Evolutionary conservation across 2,797 vertebrate genomes (phyloP), one percentile per base, ranked within the genome.

Genomic region (Nannoperca australis): DNA sequence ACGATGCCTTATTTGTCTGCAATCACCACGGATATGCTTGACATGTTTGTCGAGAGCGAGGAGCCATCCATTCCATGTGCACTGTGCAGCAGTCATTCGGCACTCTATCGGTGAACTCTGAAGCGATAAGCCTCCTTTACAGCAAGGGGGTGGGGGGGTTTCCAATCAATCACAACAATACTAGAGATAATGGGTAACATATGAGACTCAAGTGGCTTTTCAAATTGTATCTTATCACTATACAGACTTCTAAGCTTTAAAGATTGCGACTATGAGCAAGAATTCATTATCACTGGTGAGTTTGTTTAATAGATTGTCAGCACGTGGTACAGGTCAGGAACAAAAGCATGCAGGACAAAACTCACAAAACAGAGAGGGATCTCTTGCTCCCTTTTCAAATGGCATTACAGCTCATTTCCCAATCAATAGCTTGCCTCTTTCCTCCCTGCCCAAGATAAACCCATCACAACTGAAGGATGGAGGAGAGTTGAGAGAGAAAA

Each of bases 391-490:
- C 72, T 85, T 84, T 93, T 91, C 76, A 89, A 90, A 92, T 87
- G 73, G 83, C 90, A 94, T 92, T 88, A 93, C 73, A 92, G 86
- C 82, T 89, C 85, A 92, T 95, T 94, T 96, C 90, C 72, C 56
- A 92, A 91, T 93, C 87, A 94, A 93, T 90, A 90, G 87, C 75
- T 63, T 81, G 84, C 76, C 64, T 86, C 87, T 91, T 89, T 74
- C 82, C 82, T 79, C 81, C 77, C 80, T 71, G 81, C 34, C 72
- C 83, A 80, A 94, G 90, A 91, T 92, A 90, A 82, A 94, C 79
- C 88, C 83, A 86, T 90, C 88, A 92, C 76, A 91, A 85, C 3
- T 88, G 78, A 94, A 81, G 82, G 81, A 84, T 81, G 80, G 84
- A 88, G 86, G 85, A 79, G 70, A 84, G 70, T 62, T 58, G 73